Percentiles rank a stretch among this genome's conserved stretches.
phyloP scores from a whole-genome alignment of 2,113 vertebrate genomes.

The Psammodynastes pulverulentus region DNA sequence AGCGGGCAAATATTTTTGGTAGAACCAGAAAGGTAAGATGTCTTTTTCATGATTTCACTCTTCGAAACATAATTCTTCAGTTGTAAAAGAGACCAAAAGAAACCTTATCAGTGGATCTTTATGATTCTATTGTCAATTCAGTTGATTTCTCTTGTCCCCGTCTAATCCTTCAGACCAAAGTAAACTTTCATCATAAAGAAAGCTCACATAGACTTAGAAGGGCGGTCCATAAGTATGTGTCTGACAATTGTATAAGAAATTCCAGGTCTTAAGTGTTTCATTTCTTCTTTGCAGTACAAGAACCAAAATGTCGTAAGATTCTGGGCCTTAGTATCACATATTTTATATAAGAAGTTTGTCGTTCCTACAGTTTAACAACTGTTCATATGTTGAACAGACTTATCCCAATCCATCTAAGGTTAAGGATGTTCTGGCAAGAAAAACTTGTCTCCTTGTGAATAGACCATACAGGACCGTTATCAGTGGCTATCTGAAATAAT shows the following conservation, averaged over 20 bases:
- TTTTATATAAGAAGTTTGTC: not conserved
- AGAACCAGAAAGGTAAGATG: not conserved
- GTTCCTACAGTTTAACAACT: not conserved
- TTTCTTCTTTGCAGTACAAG: not conserved
- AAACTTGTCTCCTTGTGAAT: not conserved
- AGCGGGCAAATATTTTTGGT: not conserved
- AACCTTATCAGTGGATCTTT: conserved; percentile 14
- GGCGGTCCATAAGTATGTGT: not conserved
- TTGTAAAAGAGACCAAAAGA: not conserved
- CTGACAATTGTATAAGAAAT: rapidly evolving
- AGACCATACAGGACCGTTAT: not conserved
- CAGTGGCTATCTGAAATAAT: not conserved
- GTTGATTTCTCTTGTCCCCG: not conserved
- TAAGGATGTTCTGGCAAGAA: not conserved
- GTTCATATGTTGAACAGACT: not conserved
- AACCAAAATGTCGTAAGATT: not conserved
- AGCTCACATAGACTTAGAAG: rapidly evolving
- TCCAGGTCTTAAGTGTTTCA: not conserved
- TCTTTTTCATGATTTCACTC: not conserved
- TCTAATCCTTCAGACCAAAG: not conserved
- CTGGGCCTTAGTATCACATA: not conserved
- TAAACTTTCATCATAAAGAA: not conserved
- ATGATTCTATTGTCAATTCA: conserved; percentile 2
- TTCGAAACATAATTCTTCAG: not conserved
- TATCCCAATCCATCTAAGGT: not conserved